Evolutionary conservation across 2,888 invertebrate species (phyloP).

Genomic region (Mycalesis mineus): DNA sequence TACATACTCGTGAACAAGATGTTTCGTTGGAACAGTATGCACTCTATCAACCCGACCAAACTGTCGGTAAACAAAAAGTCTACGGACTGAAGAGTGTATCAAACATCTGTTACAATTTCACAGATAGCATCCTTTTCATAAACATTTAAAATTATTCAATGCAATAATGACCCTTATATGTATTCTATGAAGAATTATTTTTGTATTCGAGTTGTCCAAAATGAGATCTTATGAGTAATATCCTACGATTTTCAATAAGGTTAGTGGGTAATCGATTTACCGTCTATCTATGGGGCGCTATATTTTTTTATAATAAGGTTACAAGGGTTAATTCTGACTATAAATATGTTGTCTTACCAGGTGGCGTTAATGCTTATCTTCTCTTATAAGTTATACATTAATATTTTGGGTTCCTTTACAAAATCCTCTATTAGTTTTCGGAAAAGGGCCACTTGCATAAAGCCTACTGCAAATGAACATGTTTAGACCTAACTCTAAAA

Average conservation of each 20-base stretch:
- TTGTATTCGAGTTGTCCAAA: not conserved
- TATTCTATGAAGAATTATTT: not conserved
- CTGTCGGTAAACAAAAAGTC: too few relatives aligned
- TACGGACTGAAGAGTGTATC: not conserved
- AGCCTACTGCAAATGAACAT: too few relatives aligned
- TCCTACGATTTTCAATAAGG: constrained; percentile 8
- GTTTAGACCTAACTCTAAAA: too few relatives aligned
- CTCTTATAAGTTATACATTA: not conserved
- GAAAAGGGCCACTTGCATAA: too few relatives aligned
- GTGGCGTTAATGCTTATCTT: constrained; percentile 1
- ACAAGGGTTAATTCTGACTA: constrained; percentile 10
- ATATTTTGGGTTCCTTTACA: constrained; percentile 5
- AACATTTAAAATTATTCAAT: not conserved
- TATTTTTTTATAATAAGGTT: constrained; percentile 16
- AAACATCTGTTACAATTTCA: constrained; percentile 17
- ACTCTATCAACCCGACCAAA: too few relatives aligned
- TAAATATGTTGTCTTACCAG: constrained; percentile 8
- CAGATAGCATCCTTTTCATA: constrained; percentile 11
- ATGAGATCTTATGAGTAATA: constrained; percentile 1
- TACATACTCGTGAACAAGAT: too few relatives aligned
- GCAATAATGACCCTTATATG: not conserved
- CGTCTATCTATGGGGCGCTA: not conserved
- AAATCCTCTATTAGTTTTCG: too few relatives aligned
- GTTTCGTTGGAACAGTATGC: too few relatives aligned
- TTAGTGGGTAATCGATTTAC: constrained; percentile 14